Evolutionary conservation across 2,113 vertebrate genomes (phyloP).

Genomic region (Corythornis cristatus): DNA sequence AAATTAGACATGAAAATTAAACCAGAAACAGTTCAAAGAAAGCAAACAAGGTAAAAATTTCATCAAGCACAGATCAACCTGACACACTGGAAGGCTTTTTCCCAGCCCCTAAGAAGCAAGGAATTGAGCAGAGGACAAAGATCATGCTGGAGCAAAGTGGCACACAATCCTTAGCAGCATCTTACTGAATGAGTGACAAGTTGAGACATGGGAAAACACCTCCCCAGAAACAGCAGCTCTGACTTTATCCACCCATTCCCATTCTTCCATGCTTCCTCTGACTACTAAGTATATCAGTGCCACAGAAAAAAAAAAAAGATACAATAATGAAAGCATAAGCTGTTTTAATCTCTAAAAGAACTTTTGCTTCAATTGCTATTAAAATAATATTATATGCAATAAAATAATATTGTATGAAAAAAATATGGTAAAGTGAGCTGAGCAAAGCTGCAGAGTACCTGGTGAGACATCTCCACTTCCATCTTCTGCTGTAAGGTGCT

Average conservation of each 20-base stretch:
- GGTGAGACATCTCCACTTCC: conserved; percentile 81
- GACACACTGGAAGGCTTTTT: background rate
- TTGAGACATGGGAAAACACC: background rate
- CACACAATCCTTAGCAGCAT: background rate
- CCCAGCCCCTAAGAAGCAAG: background rate
- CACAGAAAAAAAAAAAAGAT: background rate
- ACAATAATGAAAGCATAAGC: background rate
- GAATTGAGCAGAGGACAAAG: background rate
- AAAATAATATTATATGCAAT: background rate
- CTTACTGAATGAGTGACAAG: background rate
- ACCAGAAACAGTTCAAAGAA: background rate
- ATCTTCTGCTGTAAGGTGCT: conserved; percentile 81
- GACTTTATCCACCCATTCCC: background rate
- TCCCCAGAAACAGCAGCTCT: background rate
- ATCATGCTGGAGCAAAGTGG: background rate
- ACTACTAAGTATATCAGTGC: background rate
- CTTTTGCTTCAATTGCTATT: background rate
- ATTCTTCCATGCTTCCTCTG: background rate
- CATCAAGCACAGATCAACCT: background rate
- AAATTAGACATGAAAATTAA: background rate
- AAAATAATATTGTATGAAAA: background rate
- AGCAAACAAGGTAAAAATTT: background rate
- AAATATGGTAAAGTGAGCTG: background rate
- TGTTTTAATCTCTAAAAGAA: background rate
- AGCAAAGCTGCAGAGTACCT: conserved; percentile 76